Evolutionary conservation across 2,113 vertebrate species (phyloP), one percentile per base, ranked within the genome.

Genomic region (Hiodon tergisus): DNA sequence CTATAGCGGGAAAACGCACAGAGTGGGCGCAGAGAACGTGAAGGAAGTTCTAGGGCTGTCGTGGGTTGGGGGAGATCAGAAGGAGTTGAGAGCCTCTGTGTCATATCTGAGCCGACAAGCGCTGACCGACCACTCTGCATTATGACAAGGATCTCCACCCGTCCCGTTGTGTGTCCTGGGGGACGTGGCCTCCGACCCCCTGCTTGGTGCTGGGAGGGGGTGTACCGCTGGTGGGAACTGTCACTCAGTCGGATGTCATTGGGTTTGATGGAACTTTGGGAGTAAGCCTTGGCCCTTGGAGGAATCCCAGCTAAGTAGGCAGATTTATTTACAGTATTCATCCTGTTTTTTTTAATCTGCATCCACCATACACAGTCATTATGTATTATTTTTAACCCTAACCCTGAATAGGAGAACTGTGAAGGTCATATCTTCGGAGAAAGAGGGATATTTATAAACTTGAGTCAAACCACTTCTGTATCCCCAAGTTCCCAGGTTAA

Each of bases 221-320:
- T 50, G 7, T 9, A 8, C 57, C 1, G 10, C 11, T 63, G 72
- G 52, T 17, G 65, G 72, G 8, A 13, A 31, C 51, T 75, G 73
- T 67, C 73, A 66, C 31, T 66, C 63, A 68, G 54, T 67, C 73
- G 10, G 31, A 50, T 57, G 65, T 14, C 65, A 14, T 5, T 14
- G 4, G n/a, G 13, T 13, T 46, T 46, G 73, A 67, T 50, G 46
- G n/a, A 59, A 54, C 73, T 59, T 59, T 31, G 16, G n/a, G 47
- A 65, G 53, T 48, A 16, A 46, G 8, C 31, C 31, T 57, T 59
- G 10, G 6, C 13, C 17, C 17, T 54, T 47, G 50, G 70, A 14
- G 31, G 55, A 17, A 16, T 55, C 58, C n/a, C 17, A 54, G 47
- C 54, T 60, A 4, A 31, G 31, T 31, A 31, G 31, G 31, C 31